Base-by-base conservation (phyloP, 1,140 invertebrate species). In the Hyles vespertilio region DNA sequence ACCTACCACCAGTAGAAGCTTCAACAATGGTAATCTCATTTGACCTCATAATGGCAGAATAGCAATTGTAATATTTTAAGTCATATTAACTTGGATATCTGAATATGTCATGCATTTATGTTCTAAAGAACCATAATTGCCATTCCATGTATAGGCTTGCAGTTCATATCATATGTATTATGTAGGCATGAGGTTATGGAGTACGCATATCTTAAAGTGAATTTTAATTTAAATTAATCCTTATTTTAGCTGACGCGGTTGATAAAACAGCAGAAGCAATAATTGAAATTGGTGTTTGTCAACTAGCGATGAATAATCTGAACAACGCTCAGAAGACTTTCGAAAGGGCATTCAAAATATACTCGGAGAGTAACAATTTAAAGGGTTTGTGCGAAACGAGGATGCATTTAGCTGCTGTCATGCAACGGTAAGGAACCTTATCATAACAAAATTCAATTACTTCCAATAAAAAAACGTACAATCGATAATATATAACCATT, bases 221-320 rank as follows among this genome's bases (percentile, higher is more conserved):
- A 5, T 47, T 12, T 32, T 51, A 32, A 3, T 51, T 51, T 34
- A 33, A 33, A 33, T 33, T 32, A 10, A 10, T 51, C 9, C 11
- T 34, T 32, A 7, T 75, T 77, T 32, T 46, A 90, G 89, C 89
- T 47, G 72, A 73, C 34, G 80, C 89, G 58, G 70, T 78, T 7
- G 59, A 71, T 1, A 89, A 87, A 58, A 84, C 78, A 67, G 89
- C 89, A 0, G 85, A 88, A 64, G 87, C 89, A 9, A 83, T 90
- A 32, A 76, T 90, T 33, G 75, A 91, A 59, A 89, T 90, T 47
- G 91, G 90, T 1, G 77, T 87, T 32, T 90, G 89, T 61, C 87
- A 91, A 58, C 56, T 91, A 33, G 61, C 78, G 22, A 83, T 85
- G 76, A 81, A 83, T 32, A 83, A 86, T 60, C 70, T 87, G 46